A percentile compares a stretch with the other conserved stretches of the same genome.
These are phyloP conservation scores for Cerceris rybyensis DNA, from an alignment of 2,888 invertebrate species.

Conservation along the genomic window DNA sequence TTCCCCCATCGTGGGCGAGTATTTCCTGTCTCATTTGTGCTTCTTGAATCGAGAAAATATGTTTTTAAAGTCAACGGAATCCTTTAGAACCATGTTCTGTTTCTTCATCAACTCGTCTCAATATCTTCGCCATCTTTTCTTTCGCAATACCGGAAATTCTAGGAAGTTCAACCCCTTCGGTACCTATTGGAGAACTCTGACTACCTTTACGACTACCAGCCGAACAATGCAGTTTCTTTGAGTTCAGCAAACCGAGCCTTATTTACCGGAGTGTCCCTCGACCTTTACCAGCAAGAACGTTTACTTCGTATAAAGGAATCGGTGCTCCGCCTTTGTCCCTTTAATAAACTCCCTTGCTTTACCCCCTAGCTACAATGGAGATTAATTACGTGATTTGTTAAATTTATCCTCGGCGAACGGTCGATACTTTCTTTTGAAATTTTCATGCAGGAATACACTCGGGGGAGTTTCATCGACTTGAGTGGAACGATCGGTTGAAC, in stretches of 20 bases:
- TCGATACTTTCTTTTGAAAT: not conserved
- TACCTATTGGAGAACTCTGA: constrained; percentile 5
- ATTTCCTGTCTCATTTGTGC: too few relatives aligned
- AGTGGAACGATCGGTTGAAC: too few relatives aligned
- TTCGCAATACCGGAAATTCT: constrained; percentile 30
- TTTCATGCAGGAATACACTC: not conserved
- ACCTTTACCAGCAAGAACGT: not conserved
- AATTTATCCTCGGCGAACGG: not conserved
- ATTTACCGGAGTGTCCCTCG: constrained; percentile 19
- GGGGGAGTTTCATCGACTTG: not conserved
- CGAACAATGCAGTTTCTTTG: constrained; percentile 17
- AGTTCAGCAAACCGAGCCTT: constrained; percentile 16
- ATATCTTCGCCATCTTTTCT: constrained; percentile 16
- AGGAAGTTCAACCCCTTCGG: constrained; percentile 26
- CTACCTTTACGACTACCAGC: constrained; percentile 9
- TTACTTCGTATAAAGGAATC: not conserved
- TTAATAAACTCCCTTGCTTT: not conserved
- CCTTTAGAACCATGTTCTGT: constrained; percentile 25
- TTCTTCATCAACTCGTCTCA: constrained; percentile 27
- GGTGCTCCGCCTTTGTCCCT: not conserved
- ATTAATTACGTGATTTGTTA: not conserved
- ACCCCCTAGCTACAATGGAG: not conserved
- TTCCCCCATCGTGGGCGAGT: not conserved
- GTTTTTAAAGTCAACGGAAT: not conserved
- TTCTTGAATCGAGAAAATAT: not conserved